These are phyloP conservation scores for Rhabditoides inermis DNA, from an alignment of 2,888 invertebrate species.

Conservation along the genomic window DNA sequence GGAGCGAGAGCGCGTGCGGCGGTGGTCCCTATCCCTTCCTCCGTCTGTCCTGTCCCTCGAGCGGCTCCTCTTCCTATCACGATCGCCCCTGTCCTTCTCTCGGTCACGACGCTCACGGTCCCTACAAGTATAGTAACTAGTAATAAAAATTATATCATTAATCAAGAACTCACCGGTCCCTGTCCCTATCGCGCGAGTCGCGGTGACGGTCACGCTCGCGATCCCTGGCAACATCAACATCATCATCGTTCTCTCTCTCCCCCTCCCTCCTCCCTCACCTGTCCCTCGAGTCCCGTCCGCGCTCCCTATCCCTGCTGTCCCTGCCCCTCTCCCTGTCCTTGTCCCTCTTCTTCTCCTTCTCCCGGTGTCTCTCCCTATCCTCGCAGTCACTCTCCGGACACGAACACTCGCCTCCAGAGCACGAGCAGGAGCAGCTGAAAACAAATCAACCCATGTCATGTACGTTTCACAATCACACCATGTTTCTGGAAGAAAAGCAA, in stretches of 20 bases:
- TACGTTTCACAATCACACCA: no score
- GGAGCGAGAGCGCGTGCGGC: slow-evolving; percentile 8
- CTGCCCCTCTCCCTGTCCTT: not conserved
- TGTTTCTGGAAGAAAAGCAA: no score
- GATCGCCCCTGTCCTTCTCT: slow-evolving; percentile 1
- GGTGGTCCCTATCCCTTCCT: slow-evolving; percentile 4
- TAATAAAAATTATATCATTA: not conserved
- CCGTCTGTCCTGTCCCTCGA: slow-evolving; percentile 5
- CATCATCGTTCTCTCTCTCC: not conserved
- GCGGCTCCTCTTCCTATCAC: slow-evolving; percentile 13
- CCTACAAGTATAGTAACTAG: no score
- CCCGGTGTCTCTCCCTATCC: slow-evolving; percentile 8
- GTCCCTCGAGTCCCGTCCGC: not conserved
- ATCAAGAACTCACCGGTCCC: slow-evolving; percentile 5
- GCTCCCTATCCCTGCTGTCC: not conserved
- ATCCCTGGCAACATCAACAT: not conserved
- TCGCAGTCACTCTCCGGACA: slow-evolving; percentile 42
- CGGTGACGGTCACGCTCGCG: slow-evolving; percentile 5
- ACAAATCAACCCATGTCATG: no score
- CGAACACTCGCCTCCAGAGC: slow-evolving; percentile 49
- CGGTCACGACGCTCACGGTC: slow-evolving; percentile 13
- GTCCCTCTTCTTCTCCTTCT: not conserved
- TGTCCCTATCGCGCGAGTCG: slow-evolving; percentile 4
- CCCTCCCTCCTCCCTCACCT: not conserved
- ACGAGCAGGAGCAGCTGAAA: slow-evolving; percentile 48